Conservation (phyloP, 2,113 vertebrate species). For the Scomber colias region DNA sequence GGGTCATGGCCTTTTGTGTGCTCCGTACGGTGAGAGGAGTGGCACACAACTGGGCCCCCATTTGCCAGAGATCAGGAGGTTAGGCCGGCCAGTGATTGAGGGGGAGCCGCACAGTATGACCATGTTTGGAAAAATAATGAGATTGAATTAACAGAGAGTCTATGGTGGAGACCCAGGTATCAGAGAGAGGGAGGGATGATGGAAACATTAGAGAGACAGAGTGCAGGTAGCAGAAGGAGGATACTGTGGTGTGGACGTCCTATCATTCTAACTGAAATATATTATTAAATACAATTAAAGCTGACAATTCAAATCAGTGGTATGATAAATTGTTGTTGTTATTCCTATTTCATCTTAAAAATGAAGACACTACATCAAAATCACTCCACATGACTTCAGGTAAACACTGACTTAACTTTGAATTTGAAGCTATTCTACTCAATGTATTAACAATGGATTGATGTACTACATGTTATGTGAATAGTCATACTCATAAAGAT, state of each 20-base stretch:
- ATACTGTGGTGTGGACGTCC: not conserved
- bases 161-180: slow-evolving; percentile 51
- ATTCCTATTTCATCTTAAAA: too few species aligned
- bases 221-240: not conserved
- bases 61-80: slow-evolving; percentile 80
- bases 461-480: too few species aligned
- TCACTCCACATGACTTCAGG: not conserved
- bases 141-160: slow-evolving; percentile 77
- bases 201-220: slow-evolving; percentile 13
- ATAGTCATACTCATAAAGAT: too few species aligned
- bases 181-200: slow-evolving; percentile 13
- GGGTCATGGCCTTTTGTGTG: slow-evolving; percentile 72
- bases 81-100: slow-evolving; percentile 72
- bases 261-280: not conserved
- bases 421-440: too few species aligned
- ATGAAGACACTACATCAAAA: not conserved
- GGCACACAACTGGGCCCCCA: slow-evolving; percentile 53
- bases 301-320: too few species aligned
- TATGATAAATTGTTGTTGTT: too few species aligned
- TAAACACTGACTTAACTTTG: not conserved
- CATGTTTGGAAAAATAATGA: slow-evolving; percentile 77
- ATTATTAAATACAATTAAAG: too few species aligned
- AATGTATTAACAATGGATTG: too few species aligned
- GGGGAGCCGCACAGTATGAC: slow-evolving; percentile 42
- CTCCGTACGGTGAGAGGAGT: slow-evolving; percentile 3